Conservation (phyloP, 2,113 vertebrate species). For the Fukomys damarensis region DNA sequence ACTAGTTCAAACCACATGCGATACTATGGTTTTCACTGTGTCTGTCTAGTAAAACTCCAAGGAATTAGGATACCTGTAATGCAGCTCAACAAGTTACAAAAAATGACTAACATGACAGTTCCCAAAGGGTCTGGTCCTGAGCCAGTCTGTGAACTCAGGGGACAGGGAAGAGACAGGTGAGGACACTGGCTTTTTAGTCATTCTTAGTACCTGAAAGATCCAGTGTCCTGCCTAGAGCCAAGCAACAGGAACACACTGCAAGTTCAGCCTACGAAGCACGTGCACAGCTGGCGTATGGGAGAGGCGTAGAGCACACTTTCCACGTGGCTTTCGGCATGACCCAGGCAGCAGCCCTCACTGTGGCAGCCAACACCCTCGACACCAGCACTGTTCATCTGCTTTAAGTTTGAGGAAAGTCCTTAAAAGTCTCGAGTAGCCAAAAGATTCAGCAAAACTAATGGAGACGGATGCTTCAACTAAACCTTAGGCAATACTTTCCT, state of each 20-base stretch:
- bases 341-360: neutral
- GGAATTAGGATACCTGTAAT: neutral
- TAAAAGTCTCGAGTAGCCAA: neutral
- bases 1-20: neutral
- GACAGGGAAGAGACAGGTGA: conserved; percentile 41
- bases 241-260: conserved; percentile 63
- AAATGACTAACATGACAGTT: neutral
- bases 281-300: conserved; percentile 16
- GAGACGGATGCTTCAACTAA: neutral
- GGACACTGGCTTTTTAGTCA: neutral
- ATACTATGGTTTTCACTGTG: neutral
- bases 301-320: conserved; percentile 36
- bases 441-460: neutral
- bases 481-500: neutral
- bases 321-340: neutral
- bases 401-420: conserved; percentile 33
- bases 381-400: neutral
- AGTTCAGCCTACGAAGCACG: neutral
- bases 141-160: neutral
- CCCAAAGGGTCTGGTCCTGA: neutral
- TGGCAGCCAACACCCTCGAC: neutral
- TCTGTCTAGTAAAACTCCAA: neutral
- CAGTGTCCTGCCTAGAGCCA: neutral
- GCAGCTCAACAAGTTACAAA: neutral
- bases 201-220: conserved; percentile 47